Evolutionary conservation across 2,113 vertebrate genomes (phyloP).

Genomic region (Oriolus oriolus): DNA sequence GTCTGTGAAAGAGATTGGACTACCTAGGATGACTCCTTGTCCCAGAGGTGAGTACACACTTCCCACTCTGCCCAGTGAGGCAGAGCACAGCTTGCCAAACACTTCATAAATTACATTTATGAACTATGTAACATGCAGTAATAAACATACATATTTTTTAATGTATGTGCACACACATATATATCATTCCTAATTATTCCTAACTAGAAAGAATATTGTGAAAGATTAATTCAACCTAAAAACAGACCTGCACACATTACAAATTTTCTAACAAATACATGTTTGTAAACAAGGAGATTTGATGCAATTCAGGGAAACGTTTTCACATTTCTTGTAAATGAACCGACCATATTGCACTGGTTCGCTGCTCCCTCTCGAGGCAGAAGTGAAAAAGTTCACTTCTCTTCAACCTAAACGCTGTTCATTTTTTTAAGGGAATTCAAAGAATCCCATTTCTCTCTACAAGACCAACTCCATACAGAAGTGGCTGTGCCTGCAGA

Average conservation of each 20-base stretch:
- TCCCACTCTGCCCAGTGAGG: neutral
- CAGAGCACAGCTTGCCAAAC: neutral
- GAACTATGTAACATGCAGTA: neutral
- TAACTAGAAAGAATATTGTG: neutral
- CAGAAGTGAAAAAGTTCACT: neutral
- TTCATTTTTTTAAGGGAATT: neutral
- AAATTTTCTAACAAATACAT: neutral
- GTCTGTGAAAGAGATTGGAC: neutral
- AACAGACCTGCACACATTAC: neutral
- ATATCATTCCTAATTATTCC: neutral
- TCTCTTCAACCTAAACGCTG: neutral
- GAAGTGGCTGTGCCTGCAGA: neutral
- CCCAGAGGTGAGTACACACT: neutral
- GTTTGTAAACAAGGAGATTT: neutral
- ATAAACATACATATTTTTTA: neutral
- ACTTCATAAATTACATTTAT: neutral
- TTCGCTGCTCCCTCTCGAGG: constrained; percentile 39
- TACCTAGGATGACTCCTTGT: neutral
- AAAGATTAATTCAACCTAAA: neutral
- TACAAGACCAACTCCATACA: neutral
- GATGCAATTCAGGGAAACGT: neutral
- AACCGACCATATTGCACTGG: neutral
- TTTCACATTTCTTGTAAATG: neutral
- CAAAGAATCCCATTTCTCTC: neutral
- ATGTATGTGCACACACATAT: neutral